These are phyloP conservation scores for Lottia scabra DNA, from an alignment of 2,888 invertebrate genomes.

Conservation along the genomic window DNA sequence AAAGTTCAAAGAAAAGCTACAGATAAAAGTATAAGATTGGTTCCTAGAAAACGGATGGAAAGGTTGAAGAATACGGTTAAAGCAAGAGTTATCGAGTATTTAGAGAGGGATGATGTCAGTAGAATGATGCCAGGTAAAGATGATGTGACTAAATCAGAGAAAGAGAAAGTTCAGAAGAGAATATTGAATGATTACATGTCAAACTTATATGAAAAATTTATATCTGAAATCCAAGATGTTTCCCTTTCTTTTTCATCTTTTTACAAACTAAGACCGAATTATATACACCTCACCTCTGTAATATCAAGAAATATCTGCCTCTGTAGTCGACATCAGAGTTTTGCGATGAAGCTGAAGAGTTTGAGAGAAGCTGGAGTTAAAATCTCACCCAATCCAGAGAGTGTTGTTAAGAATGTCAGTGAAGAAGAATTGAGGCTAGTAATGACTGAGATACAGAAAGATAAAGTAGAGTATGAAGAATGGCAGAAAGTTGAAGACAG, in stretches of 20 bases:
- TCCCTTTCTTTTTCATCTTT: constrained; percentile 11
- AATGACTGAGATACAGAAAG: constrained; percentile 3
- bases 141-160: background rate
- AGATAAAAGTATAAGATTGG: background rate
- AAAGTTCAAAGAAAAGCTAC: background rate
- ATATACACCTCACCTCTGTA: constrained; percentile 23
- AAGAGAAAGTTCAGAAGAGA: background rate
- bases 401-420: constrained; percentile 8
- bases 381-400: constrained; percentile 26
- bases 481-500: constrained; percentile 26
- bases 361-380: constrained; percentile 19
- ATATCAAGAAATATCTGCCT: constrained; percentile 29
- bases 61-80: background rate
- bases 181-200: constrained; percentile 3
- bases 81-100: background rate
- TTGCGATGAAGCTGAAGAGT: constrained; percentile 1
- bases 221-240: constrained; percentile 11
- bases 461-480: constrained; percentile 20
- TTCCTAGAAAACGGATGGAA: background rate
- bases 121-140: constrained; percentile 1
- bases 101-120: constrained; percentile 9
- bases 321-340: constrained; percentile 27
- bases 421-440: constrained; percentile 15
- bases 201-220: constrained; percentile 25
- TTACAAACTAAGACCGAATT: constrained; percentile 6